Percentiles rank a stretch among this genome's conserved stretches.
Conservation (phyloP, 2,888 invertebrate species). For the Xestia rhomboidea region DNA sequence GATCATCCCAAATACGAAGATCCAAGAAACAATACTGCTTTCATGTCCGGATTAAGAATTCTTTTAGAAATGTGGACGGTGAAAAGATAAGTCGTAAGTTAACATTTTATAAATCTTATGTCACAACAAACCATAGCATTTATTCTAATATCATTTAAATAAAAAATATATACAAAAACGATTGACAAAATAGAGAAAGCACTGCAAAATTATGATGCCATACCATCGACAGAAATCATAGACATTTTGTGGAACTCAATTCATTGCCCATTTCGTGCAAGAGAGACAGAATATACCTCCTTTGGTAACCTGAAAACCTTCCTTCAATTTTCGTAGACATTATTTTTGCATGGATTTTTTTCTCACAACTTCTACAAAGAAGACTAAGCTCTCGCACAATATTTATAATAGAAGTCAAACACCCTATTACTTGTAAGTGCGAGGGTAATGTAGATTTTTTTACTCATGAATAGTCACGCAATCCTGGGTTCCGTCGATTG, state of each 20-base stretch:
- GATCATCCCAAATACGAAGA: constrained; percentile 41
- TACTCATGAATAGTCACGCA: constrained; percentile 66
- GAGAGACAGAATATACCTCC: neutral
- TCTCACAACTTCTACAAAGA: neutral
- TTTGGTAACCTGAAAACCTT: neutral
- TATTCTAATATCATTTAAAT: neutral
- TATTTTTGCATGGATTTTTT: neutral
- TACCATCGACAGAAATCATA: neutral
- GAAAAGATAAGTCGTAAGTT: neutral
- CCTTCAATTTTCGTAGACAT: neutral
- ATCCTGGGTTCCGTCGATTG: constrained; percentile 71
- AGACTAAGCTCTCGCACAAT: constrained; percentile 5
- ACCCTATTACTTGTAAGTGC: constrained; percentile 58
- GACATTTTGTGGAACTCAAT: neutral
- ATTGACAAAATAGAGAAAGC: neutral
- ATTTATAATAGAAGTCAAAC: constrained; percentile 43
- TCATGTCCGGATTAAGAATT: constrained; percentile 35
- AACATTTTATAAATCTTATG: neutral
- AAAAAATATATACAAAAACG: neutral
- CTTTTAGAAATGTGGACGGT: neutral
- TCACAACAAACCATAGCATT: neutral
- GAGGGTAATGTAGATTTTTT: constrained; percentile 63
- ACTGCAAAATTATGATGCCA: neutral
- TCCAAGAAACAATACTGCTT: constrained; percentile 40
- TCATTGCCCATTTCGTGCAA: neutral